Percentiles rank a stretch among this genome's conserved stretches.
These are phyloP conservation scores for Virgularia gustaviana DNA, from an alignment of 92 coral and sea anemone genomes.

Conservation along the genomic window DNA sequence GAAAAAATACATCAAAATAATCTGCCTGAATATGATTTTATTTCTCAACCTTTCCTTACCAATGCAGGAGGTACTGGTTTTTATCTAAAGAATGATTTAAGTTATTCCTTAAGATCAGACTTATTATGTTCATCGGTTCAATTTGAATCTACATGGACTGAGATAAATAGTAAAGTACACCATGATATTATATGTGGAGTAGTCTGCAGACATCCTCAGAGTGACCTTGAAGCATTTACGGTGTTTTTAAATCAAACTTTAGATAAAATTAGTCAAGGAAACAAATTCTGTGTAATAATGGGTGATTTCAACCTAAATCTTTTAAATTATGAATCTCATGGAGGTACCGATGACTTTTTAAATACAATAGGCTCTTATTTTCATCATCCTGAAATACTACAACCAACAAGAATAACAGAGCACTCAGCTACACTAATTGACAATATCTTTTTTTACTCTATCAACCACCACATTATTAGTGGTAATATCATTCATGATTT, in stretches of 20 bases:
- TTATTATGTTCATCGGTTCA: not conserved
- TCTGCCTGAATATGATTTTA: not conserved
- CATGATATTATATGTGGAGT: constrained; percentile 19
- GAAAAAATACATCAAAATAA: not conserved
- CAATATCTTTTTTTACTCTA: constrained; percentile 50
- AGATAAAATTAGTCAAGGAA: not conserved
- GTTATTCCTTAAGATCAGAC: not conserved
- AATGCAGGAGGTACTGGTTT: constrained; percentile 31
- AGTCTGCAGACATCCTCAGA: constrained; percentile 15
- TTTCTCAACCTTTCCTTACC: constrained; percentile 11
- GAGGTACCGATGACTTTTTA: constrained; percentile 4
- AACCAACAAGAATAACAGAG: constrained; percentile 55
- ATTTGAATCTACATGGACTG: constrained; percentile 6
- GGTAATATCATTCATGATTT: constrained; percentile 46
- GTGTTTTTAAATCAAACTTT: not conserved
- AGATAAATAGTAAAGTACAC: not conserved
- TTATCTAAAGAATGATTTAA: not conserved
- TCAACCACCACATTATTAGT: constrained; percentile 37
- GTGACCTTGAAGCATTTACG: not conserved
- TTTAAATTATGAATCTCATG: constrained; percentile 14
- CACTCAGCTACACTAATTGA: constrained; percentile 54
- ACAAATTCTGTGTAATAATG: not conserved
- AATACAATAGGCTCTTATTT: constrained; percentile 12
- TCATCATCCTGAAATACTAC: constrained; percentile 46
- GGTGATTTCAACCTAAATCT: constrained; percentile 23